Percentiles rank a stretch among this genome's conserved stretches.
These are phyloP conservation scores for Nycticebus coucang DNA, from an alignment of 2,113 vertebrate species.

Conservation along the genomic window DNA sequence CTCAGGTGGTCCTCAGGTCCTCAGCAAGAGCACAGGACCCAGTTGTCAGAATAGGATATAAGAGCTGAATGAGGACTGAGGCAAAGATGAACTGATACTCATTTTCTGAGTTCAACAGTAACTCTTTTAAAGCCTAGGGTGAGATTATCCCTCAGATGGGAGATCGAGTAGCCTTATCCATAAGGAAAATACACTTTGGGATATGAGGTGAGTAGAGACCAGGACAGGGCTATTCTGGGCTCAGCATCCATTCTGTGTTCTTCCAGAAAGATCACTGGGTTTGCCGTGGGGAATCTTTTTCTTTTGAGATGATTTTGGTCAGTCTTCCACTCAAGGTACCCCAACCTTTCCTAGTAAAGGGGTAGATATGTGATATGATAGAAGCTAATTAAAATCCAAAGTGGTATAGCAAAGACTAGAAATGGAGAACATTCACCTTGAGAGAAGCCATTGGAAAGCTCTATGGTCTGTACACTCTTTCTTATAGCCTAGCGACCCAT, in stretches of 20 bases:
- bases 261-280: not conserved
- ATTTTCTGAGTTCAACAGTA: not conserved
- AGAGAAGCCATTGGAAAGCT: not conserved
- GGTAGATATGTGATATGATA: not conserved
- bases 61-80: not conserved
- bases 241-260: not conserved
- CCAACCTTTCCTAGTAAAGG: not conserved
- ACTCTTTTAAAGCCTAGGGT: not conserved
- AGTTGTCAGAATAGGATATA: not conserved
- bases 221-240: not conserved
- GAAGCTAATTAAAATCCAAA: not conserved
- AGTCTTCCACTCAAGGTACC: not conserved
- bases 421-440: not conserved
- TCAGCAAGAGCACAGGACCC: not conserved
- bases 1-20: not conserved
- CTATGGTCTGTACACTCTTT: not conserved
- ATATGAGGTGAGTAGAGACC: not conserved
- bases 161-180: not conserved
- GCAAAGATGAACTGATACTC: not conserved
- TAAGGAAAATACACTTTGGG: not conserved
- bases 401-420: not conserved
- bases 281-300: not conserved
- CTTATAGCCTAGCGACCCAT: not conserved
- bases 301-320: not conserved
- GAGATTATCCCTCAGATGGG: not conserved